Base-by-base conservation (phyloP, 2,888 invertebrate genomes). In the Thumatha senex region DNA sequence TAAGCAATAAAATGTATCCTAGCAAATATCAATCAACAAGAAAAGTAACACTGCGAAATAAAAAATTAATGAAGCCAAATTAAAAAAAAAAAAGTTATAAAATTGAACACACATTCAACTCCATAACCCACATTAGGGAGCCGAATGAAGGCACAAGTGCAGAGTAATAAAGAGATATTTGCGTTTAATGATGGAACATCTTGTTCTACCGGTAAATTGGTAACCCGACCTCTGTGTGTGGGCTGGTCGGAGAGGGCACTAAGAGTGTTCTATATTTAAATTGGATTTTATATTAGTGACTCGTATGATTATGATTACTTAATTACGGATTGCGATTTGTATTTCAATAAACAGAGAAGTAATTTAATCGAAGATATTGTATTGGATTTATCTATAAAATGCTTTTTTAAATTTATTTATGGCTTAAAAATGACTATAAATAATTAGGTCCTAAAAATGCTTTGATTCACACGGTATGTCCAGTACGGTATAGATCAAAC, bases 131-230 rank as follows among this genome's bases (percentile, higher is more conserved):
- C 29, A 40, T 24, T 24, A 43, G 24, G 34, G 29, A 50, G 40
- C 35, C 43, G 48, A 61, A 57, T 49, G 36, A 9, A 18, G 38
- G 57, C 54, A 52, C 11, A 35, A 59, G 66, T 34, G 53, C 46
- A 34, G 49, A 54, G 63, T 59, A 68, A 67, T 70, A 67, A 68
- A 69, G 67, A 70, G 58, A 53, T 66, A 61, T 64, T 66, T 51
- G 67, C 67, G 55, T 68, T 61, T 74, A 74, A 72, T 74, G 77
- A 69, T 51, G 61, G 57, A 60, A 66, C 67, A 72, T 73, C 76
- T 75, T 76, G 62, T 68, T 68, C 64, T 69, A 55, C 67, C 67
- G 53, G 69, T 71, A 86, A 87, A 87, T 87, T 87, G 87, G 87
- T 84, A 87, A 87, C 74, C 59, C 65, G 82, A 87, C 62, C 76